Base-by-base conservation (phyloP, 2,797 vertebrate species). In the Peromyscus aztecus region DNA sequence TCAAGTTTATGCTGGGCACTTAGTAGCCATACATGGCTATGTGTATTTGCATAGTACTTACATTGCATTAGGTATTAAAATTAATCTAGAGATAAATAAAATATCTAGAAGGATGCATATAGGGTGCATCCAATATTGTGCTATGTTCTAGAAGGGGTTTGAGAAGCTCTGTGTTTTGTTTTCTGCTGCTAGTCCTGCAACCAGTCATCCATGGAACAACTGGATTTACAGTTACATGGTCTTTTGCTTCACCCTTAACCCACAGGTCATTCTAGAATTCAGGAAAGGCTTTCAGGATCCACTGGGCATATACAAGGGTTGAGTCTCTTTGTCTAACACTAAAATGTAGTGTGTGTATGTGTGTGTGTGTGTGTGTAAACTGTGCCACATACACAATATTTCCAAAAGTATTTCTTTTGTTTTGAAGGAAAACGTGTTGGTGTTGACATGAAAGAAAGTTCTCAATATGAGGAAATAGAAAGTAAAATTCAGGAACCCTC, bases 381-480 rank as follows among this genome's bases (percentile, higher is more conserved):
- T 61, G 80, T 69, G 29, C 24, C 40, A 73, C 17, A 92, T 43
- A 65, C 29, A 67, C 71, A 77, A 29, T 77, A 87, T 86, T 90
- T 52, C n/a, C 52, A 46, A 59, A 91, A 55, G 4, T 40, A n/a
- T 94, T 91, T 95, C 29, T 85, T 82, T 92, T 94, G 27, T 37
- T 81, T 75, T 76, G 27, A 37, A 96, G 91, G 23, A 81, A 57
- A 57, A 52, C 87, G 90, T 55, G 6, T 65, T 13, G 37, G 65
- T 43, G 85, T 9, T 23, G 46, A 94, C 52, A 43, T 84, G 4
- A 4, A 1, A 29, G 90, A 37, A 11, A 37, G 43, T 94, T 86
- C 46, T 31, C 43, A 43, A 49, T 63, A 82, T 6, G 1, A 0
- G 3, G 49, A 23, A 52, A 10, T 46, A 89, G 76, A 89, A 23